These are phyloP conservation scores for Percina caprodes DNA, from an alignment of 2,113 vertebrate genomes.

Conservation along the genomic window DNA sequence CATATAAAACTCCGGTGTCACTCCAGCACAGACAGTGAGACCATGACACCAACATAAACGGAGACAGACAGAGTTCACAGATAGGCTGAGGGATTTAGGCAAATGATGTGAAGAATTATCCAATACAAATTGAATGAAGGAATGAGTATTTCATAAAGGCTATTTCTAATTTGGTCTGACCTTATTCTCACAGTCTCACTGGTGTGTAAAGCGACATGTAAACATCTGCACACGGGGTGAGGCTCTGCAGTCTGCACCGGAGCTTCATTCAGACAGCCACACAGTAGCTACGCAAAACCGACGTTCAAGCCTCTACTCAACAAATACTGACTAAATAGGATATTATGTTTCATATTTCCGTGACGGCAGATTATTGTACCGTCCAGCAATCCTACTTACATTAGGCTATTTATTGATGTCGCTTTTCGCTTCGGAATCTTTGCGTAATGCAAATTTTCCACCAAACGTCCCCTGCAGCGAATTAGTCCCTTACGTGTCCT, in stretches of 20 bases:
- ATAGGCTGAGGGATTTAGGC: slow-evolving; percentile 18
- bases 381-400: slow-evolving; percentile 54
- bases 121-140: slow-evolving; percentile 34
- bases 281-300: neutral
- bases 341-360: neutral
- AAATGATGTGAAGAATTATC: slow-evolving; percentile 34
- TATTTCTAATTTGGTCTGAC: neutral
- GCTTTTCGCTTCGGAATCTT: slow-evolving; percentile 26
- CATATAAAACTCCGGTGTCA: neutral
- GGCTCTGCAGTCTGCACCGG: slow-evolving; percentile 56
- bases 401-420: slow-evolving; percentile 44
- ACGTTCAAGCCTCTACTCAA: neutral
- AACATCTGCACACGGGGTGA: slow-evolving; percentile 72
- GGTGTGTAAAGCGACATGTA: slow-evolving; percentile 47
- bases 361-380: neutral
- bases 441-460: slow-evolving; percentile 41
- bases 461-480: neutral
- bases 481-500: slow-evolving; percentile 1
- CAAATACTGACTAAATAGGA: neutral
- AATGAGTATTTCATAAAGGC: neutral
- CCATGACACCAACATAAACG: neutral
- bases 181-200: neutral
- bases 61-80: slow-evolving; percentile 9
- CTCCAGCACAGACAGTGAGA: neutral
- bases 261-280: slow-evolving; percentile 29